Base-by-base conservation (phyloP, 2,113 vertebrate species). In the Ictidomys tridecemlineatus region DNA sequence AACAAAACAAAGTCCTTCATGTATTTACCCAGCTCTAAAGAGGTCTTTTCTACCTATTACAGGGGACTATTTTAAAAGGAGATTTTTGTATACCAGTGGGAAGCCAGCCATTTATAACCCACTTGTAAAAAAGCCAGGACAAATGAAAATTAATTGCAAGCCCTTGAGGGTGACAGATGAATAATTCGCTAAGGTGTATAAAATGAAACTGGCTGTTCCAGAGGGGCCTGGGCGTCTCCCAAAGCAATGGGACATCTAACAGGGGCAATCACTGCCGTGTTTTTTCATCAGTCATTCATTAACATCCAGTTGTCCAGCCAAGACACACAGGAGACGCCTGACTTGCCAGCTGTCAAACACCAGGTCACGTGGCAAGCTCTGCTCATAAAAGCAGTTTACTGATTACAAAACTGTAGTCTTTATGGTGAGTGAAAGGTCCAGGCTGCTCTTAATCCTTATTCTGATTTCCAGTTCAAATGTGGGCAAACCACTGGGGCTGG, bases 331-430 rank as follows among this genome's bases (percentile, higher is more conserved):
- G 58, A 96, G 88, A 91, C 69, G 53, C 48, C 73, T 58, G 61
- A 51, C 77, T 22, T 42, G 82, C 76, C 91, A 90, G 69, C 37
- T 96, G 39, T 39, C 94, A 93, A 78, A 92, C 92, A 87, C 30
- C 73, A 10, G 48, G 67, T 22, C 6, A 1, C 8, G 30, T 9
- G 63, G 72, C 45, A 93, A 80, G 56, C 28, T 45, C 89, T 96
- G 76, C 67, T 3, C 2, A 0, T 30, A 9, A 13, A 76, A 79
- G 24, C 6, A 32, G 17, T 32, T 53, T 48, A 63, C 53, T 51
- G 85, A 48, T 14, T 42, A 39, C 48, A 77, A 77, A 51, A 67
- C 90, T 53, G 34, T 67, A 12, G 73, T 39, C 34, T 42, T 26
- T 45, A 24, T 37, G 86, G 32, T 65, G 32, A 89, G 34, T 37